Evolutionary conservation across 2,113 vertebrate species (phyloP).

Genomic region (Mohoua ochrocephala): DNA sequence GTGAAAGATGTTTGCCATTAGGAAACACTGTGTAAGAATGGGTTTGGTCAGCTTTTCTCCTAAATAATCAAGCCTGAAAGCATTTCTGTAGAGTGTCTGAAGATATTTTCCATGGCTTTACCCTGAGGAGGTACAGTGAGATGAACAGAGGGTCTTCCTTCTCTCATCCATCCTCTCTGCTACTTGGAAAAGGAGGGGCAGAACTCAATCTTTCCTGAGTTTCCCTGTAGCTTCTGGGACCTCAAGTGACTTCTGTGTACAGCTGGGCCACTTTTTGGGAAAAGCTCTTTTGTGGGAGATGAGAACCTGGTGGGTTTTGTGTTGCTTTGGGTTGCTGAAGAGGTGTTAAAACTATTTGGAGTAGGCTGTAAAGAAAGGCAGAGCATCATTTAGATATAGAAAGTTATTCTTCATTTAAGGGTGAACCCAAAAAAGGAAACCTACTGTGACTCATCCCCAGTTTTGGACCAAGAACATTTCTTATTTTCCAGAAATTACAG

Average conservation of each 20-base stretch:
- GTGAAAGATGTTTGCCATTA: neutral
- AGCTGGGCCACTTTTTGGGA: neutral
- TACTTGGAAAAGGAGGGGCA: neutral
- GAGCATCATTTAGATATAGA: neutral
- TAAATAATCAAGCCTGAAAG: neutral
- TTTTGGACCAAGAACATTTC: neutral
- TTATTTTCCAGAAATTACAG: neutral
- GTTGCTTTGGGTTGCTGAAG: neutral
- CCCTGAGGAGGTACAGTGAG: neutral
- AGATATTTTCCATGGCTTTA: neutral
- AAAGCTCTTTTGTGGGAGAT: neutral
- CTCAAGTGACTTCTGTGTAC: neutral
- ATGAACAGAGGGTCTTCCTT: neutral
- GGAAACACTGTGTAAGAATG: neutral
- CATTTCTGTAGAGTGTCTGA: neutral
- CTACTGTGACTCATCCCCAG: neutral
- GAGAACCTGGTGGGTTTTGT: neutral
- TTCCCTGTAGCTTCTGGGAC: neutral
- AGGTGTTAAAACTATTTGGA: neutral
- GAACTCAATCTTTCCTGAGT: neutral
- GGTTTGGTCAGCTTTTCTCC: neutral
- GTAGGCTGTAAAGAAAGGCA: neutral
- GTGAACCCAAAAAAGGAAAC: neutral
- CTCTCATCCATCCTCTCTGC: neutral
- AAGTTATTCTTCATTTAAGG: neutral